These are phyloP conservation scores for Oscheius sp. DNA, from an alignment of 2,888 invertebrate species.

Conservation along the genomic window DNA sequence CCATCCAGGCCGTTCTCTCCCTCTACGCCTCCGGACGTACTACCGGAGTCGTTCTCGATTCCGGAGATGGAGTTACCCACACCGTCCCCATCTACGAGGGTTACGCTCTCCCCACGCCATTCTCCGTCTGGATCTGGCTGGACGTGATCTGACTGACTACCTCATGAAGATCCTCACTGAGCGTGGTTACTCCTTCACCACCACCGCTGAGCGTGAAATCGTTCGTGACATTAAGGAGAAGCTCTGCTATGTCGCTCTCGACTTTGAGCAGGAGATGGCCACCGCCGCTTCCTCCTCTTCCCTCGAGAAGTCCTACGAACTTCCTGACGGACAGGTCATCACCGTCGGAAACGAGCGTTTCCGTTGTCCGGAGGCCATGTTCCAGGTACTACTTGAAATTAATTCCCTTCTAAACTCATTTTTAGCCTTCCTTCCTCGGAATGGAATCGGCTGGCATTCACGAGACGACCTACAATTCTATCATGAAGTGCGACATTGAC, in stretches of 20 bases:
- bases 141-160: slow-evolving; percentile 77
- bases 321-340: slow-evolving; percentile 85
- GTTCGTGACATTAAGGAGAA: slow-evolving; percentile 93
- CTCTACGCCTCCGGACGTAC: slow-evolving; percentile 83
- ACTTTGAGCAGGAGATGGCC: slow-evolving; percentile 95
- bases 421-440: slow-evolving; percentile 84
- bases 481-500: slow-evolving; percentile 94
- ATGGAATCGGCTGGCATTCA: slow-evolving; percentile 69
- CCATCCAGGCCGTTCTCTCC: slow-evolving; percentile 91
- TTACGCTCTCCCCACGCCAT: slow-evolving; percentile 77
- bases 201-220: slow-evolving; percentile 82
- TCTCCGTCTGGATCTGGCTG: slow-evolving; percentile 77
- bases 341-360: slow-evolving; percentile 80
- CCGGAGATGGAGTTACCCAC: slow-evolving; percentile 91
- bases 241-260: slow-evolving; percentile 97
- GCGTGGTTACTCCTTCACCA: slow-evolving; percentile 75
- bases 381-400: slow-evolving; percentile 78
- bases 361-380: slow-evolving; percentile 89
- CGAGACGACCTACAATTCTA: slow-evolving; percentile 82
- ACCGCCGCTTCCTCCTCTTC: slow-evolving; percentile 87
- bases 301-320: slow-evolving; percentile 89
- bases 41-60: slow-evolving; percentile 81
- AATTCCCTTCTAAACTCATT: neutral
- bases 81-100: slow-evolving; percentile 83
- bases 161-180: slow-evolving; percentile 78